Percentiles rank a stretch among this genome's conserved stretches.
Conservation (phyloP, 2,797 vertebrate genomes). For the Acanthis flammea region DNA sequence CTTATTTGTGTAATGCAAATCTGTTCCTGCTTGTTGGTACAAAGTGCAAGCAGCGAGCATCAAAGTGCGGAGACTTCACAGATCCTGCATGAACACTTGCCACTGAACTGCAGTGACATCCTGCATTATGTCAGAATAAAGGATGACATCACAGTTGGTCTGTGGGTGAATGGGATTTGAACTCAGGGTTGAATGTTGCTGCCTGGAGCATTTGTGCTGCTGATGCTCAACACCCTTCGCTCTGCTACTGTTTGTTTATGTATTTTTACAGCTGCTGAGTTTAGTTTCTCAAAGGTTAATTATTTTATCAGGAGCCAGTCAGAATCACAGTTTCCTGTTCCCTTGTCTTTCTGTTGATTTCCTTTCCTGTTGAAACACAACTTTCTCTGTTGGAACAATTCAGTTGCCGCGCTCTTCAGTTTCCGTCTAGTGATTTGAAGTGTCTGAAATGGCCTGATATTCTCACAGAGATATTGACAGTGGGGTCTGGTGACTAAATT, state of each 20-base stretch:
- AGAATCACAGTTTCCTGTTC: conserved; percentile 8
- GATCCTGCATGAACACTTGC: conserved; percentile 30
- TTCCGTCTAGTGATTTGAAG: neutral
- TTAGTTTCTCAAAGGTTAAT: neutral
- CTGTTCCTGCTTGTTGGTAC: neutral
- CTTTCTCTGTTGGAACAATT: conserved; percentile 17
- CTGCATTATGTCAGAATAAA: neutral
- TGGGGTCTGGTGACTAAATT: conserved; percentile 2
- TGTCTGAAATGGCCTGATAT: neutral
- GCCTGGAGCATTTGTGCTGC: neutral
- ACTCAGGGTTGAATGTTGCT: neutral
- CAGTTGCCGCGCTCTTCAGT: neutral
- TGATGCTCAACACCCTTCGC: neutral
- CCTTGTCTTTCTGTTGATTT: conserved; percentile 2
- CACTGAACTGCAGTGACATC: neutral
- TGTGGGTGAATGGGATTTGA: neutral
- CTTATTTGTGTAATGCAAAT: neutral
- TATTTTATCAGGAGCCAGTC: neutral
- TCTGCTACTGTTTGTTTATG: neutral
- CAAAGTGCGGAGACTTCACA: neutral
- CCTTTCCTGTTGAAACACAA: neutral
- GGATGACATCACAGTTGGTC: neutral
- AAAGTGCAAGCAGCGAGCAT: neutral
- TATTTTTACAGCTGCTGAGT: neutral
- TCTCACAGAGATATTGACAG: neutral